Base-by-base conservation (phyloP, 2,888 invertebrate species). In the Bhutanitis thaidina region DNA sequence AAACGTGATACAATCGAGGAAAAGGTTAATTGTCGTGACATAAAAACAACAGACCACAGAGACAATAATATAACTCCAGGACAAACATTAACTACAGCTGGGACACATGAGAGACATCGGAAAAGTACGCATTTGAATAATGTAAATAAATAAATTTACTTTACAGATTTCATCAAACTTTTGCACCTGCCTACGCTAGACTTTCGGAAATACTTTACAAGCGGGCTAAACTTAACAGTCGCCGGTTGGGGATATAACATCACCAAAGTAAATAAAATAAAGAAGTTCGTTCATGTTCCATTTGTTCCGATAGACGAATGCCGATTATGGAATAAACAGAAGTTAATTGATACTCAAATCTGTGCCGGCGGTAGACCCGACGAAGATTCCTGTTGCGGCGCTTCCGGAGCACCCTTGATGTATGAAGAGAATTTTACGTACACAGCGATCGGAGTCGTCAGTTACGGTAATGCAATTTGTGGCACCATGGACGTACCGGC, bases 351-450 rank as follows among this genome's bases (percentile, higher is more conserved):
- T 34, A 73, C 73, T n/a, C 90, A 91, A 60, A 59, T 92, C 15
- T 91, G 91, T 58, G 90, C 91, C 2, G 91, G 91, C 0, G 91
- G 91, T 0, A 67, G 73, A 1, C 68, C 67, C 9, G 84, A 84
- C 4, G 85, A 87, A 52, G 93, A 93, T 66, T 91, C 93, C 0
- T 94, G 94, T 59, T 71, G 77, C 0, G 93, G 94, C 2, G 41
- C 30, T 15, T 41, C 41, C 7, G 41, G 41, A 30, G 41, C 30
- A 16, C 41, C 41, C n/a, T 30, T 41, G 16, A 41, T 41, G 41
- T 41, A 41, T 27, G 30, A 41, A 7, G 9, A 15, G 1, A 14
- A 15, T 3, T 1, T 1, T 7, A 41, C 14, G n/a, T 41, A 29
- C 15, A 12, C 30, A 30, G 41, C 30, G n/a, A 30, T 47, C 8